These are phyloP conservation scores for Hippocampus zosterae DNA, from an alignment of 2,113 vertebrate species.

Conservation along the genomic window DNA sequence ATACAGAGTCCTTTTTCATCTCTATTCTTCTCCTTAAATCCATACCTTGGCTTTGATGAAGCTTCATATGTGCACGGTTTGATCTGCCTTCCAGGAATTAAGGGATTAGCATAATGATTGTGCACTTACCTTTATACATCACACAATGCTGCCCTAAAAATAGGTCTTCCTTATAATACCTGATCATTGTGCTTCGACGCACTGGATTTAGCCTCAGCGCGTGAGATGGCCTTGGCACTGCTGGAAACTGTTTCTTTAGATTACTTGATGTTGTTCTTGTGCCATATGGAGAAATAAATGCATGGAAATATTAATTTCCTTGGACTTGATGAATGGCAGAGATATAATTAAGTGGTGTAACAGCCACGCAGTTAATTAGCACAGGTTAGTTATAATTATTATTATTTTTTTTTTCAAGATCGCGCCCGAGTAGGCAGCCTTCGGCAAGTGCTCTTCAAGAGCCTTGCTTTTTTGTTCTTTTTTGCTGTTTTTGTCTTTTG, in stretches of 20 bases:
- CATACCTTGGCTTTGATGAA: conserved; percentile 33
- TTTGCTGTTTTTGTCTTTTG: too few species aligned
- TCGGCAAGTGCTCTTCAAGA: too few species aligned
- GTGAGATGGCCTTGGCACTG: conserved; percentile 28
- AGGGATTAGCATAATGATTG: conserved; percentile 54
- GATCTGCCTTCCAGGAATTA: conserved; percentile 37
- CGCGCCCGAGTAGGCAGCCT: too few species aligned
- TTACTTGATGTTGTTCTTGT: conserved; percentile 11
- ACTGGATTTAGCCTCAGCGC: conserved; percentile 31
- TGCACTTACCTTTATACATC: conserved; percentile 56
- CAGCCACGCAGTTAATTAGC: neutral
- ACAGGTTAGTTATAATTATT: neutral
- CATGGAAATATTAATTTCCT: neutral
- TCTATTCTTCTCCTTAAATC: conserved; percentile 8
- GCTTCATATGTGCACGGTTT: conserved; percentile 35
- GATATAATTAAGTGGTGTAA: neutral
- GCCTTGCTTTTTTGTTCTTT: too few species aligned
- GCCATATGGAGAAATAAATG: neutral
- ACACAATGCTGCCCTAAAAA: conserved; percentile 50
- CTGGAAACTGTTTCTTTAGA: conserved; percentile 30
- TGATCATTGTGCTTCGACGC: conserved; percentile 33
- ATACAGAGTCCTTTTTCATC: conserved; percentile 6
- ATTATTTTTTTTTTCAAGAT: too few species aligned
- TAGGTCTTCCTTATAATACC: conserved; percentile 39
- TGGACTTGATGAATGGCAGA: neutral